Percentiles rank a stretch among this genome's conserved stretches.
Conservation (phyloP, 2,888 invertebrate genomes). For the Megaustenia siamemsis region DNA sequence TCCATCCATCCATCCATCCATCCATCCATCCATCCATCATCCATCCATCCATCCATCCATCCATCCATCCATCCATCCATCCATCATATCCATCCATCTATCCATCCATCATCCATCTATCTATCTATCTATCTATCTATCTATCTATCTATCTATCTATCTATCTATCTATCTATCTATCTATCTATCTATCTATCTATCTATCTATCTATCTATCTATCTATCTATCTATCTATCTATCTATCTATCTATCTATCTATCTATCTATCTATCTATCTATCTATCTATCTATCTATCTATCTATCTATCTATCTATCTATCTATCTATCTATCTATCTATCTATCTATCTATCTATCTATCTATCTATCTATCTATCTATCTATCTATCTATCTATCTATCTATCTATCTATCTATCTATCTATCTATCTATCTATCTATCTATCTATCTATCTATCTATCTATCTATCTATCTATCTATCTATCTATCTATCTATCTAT, state of each 20-base stretch:
- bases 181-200: neutral
- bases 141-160: too few species aligned
- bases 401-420: neutral
- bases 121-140: too few species aligned
- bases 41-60: too few species aligned
- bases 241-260: too few species aligned
- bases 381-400: neutral
- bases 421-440: neutral
- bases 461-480: neutral
- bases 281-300: neutral
- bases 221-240: neutral
- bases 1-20: too few species aligned
- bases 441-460: neutral
- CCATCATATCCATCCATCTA: too few species aligned
- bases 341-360: neutral
- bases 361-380: neutral
- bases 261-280: neutral
- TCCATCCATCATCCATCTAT: too few species aligned
- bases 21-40: too few species aligned
- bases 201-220: neutral
- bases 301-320: slow-evolving; percentile 5
- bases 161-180: too few species aligned
- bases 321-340: neutral
- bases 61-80: too few species aligned
- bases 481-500: neutral